Conservation (phyloP, 2,797 vertebrate genomes). For the Channallabes apus region DNA sequence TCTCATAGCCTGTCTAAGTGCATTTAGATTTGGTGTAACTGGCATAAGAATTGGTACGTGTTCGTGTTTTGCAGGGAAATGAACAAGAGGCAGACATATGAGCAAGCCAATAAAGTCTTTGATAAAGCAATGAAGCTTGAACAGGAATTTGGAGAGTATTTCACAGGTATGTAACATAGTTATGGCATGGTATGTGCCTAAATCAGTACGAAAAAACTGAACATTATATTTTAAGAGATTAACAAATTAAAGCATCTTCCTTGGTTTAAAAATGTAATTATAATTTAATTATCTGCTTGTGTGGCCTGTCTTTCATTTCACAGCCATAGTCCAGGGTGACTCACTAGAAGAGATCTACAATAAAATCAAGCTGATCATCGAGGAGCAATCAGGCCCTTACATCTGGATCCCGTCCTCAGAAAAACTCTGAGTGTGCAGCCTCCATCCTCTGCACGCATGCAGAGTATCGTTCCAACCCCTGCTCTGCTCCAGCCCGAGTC, state of each 20-base stretch:
- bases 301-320: conserved; percentile 44
- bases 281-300: conserved; percentile 1
- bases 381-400: conserved; percentile 99
- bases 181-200: not conserved
- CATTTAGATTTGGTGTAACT: not conserved
- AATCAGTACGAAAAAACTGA: not conserved
- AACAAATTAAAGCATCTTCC: not conserved
- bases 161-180: conserved; percentile 83
- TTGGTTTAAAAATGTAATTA: not conserved
- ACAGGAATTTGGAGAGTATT: conserved; percentile 98
- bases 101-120: conserved; percentile 97
- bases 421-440: conserved; percentile 92
- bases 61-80: conserved; percentile 83
- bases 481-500: conserved; percentile 68
- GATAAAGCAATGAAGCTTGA: conserved; percentile 98
- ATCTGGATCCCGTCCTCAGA: conserved; percentile 99
- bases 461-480: conserved; percentile 79
- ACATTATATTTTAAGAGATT: not conserved
- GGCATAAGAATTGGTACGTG: not conserved
- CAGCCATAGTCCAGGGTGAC: conserved; percentile 99
- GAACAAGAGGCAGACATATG: conserved; percentile 97
- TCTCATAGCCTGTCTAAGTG: not conserved
- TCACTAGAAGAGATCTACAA: conserved; percentile 99
- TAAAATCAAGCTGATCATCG: conserved; percentile 99
- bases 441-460: conserved; percentile 70